Evolutionary conservation across 2,113 vertebrate species (phyloP).

Genomic region (Tragulus kanchil): DNA sequence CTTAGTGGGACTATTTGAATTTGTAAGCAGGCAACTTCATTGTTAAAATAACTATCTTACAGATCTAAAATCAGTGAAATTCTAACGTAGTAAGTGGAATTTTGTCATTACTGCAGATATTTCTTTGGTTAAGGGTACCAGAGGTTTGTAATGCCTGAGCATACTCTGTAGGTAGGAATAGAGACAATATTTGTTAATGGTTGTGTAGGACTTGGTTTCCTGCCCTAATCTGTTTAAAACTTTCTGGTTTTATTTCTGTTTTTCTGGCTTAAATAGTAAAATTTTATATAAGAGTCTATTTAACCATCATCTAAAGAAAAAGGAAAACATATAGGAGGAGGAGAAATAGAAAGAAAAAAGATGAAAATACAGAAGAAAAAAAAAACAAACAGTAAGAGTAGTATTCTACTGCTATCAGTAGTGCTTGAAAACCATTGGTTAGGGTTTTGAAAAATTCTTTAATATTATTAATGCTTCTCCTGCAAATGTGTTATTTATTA

Average conservation of each 20-base stretch:
- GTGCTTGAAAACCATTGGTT: not conserved
- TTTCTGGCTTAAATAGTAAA: not conserved
- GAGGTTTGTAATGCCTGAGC: not conserved
- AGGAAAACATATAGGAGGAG: not conserved
- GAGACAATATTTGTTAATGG: accelerated
- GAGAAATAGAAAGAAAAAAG: not conserved
- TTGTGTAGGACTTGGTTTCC: not conserved
- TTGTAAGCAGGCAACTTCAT: not conserved
- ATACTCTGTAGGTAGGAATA: not conserved
- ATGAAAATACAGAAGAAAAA: not conserved
- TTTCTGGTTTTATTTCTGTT: not conserved
- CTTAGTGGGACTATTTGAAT: not conserved
- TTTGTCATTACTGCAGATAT: not conserved
- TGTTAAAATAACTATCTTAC: not conserved
- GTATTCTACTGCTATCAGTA: not conserved
- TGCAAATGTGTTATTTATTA: not conserved
- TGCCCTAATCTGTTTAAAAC: not conserved
- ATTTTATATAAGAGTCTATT: not conserved
- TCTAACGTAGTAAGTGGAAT: not conserved
- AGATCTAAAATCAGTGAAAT: not conserved
- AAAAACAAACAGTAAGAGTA: not conserved
- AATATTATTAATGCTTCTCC: not conserved
- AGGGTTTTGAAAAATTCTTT: not conserved
- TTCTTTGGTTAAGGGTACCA: not conserved
- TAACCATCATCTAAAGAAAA: not conserved